Conservation (phyloP, 2,113 vertebrate genomes). For the Cheilinus undulatus region DNA sequence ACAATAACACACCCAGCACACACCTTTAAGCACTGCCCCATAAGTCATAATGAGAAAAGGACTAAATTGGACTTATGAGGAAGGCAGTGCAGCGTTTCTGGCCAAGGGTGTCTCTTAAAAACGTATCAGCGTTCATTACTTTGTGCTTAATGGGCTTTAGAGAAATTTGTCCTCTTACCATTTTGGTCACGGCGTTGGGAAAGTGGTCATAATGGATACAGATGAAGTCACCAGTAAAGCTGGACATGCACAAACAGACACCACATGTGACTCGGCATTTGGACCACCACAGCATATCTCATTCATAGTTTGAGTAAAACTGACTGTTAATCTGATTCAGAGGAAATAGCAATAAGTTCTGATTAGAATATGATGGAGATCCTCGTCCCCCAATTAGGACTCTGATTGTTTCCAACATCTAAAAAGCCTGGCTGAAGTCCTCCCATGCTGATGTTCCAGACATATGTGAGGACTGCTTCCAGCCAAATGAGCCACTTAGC, state of each 20-base stretch:
- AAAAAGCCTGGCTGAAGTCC: conserved; percentile 41
- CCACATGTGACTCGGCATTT: conserved; percentile 6
- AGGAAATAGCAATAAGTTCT: conserved; percentile 59
- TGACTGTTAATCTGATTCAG: conserved; percentile 33
- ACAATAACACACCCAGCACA: conserved; percentile 23
- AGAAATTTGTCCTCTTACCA: conserved; percentile 58
- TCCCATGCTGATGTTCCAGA: conserved; percentile 54
- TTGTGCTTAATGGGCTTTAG: conserved; percentile 62
- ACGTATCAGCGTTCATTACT: conserved; percentile 70
- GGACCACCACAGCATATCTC: conserved; percentile 11
- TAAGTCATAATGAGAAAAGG: conserved; percentile 65
- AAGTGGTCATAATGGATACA: conserved; percentile 62
- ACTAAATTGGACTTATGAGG: conserved; percentile 69
- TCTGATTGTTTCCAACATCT: conserved; percentile 52
- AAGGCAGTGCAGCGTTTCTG: conserved; percentile 50
- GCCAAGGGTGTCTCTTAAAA: conserved; percentile 75
- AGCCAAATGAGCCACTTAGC: conserved; percentile 20
- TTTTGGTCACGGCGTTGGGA: conserved; percentile 58
- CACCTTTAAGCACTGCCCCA: conserved; percentile 28
- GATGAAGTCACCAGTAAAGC: conserved; percentile 56
- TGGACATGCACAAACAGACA: conserved; percentile 31
- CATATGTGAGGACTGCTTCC: conserved; percentile 36
- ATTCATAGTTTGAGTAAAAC: conserved; percentile 28
- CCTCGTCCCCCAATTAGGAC: conserved; percentile 55
- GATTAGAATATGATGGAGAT: conserved; percentile 64